Conservation (phyloP, 2,888 invertebrate species). For the Adelphocoris suturalis region DNA sequence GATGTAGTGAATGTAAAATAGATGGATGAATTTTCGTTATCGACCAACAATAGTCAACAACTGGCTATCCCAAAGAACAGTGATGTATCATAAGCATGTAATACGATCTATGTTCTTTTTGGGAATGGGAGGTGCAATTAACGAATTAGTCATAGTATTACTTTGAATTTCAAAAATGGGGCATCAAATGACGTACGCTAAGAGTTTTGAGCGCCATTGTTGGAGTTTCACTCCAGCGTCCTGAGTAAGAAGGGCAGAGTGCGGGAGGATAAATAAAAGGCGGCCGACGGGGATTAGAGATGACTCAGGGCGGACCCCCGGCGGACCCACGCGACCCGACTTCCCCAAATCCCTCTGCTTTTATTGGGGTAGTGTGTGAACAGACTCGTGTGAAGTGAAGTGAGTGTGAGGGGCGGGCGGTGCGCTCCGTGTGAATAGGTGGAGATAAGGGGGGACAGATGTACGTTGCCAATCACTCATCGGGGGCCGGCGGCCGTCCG, state of each 20-base stretch:
- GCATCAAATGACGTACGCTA: too few relatives aligned
- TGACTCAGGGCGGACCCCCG: conserved; percentile 33
- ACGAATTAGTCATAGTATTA: too few relatives aligned
- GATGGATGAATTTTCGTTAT: too few relatives aligned
- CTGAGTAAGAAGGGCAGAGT: neutral
- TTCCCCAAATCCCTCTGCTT: neutral
- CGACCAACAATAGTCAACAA: too few relatives aligned
- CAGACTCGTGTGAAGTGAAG: neutral
- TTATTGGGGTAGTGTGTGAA: conserved; percentile 56
- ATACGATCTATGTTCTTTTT: too few relatives aligned
- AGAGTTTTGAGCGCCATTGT: neutral
- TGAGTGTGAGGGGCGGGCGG: neutral
- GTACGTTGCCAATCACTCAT: conserved; percentile 53
- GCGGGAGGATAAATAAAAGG: neutral
- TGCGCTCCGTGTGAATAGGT: conserved; percentile 2
- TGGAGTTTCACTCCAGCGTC: neutral
- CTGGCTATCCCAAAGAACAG: too few relatives aligned
- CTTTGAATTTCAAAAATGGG: too few relatives aligned
- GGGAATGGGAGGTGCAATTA: too few relatives aligned
- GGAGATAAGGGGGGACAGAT: conserved; percentile 38
- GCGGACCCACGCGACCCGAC: conserved; percentile 40
- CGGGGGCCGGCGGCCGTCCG: neutral
- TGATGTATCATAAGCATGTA: too few relatives aligned
- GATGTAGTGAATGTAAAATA: too few relatives aligned
- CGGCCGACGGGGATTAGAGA: conserved; percentile 11